A percentile compares a stretch with the other conserved stretches of the same genome.
phyloP scores from a whole-genome alignment of 2,113 vertebrate species.

The Muntiacus muntjak region DNA sequence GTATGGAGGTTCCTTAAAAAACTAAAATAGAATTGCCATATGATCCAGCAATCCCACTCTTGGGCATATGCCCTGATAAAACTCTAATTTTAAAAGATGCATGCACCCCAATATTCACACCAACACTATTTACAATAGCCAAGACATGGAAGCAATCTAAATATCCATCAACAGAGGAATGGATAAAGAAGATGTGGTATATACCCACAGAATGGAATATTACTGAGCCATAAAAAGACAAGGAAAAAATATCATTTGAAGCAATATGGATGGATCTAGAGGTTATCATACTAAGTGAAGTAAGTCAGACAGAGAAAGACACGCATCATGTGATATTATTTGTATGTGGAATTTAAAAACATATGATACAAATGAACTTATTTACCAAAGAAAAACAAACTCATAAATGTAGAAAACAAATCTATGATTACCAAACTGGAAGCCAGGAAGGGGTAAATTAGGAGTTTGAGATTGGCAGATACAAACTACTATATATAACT shows the following conservation, averaged over 20 bases:
- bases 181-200: neutral
- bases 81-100: neutral
- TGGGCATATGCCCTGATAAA: neutral
- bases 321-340: neutral
- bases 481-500: neutral
- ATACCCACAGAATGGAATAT: neutral
- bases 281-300: neutral
- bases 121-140: neutral
- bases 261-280: neutral
- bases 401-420: neutral
- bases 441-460: neutral
- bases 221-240: neutral
- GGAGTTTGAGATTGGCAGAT: neutral
- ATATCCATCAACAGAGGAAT: neutral
- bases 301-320: neutral
- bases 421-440: neutral
- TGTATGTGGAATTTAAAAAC: neutral
- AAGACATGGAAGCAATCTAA: neutral
- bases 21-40: neutral
- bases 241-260: neutral
- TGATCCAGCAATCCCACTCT: neutral
- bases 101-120: neutral
- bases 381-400: neutral
- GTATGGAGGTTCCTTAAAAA: neutral
- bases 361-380: neutral